These are phyloP conservation scores for Araneus ventricosus DNA, from an alignment of 1,140 invertebrate genomes.

Conservation along the genomic window DNA sequence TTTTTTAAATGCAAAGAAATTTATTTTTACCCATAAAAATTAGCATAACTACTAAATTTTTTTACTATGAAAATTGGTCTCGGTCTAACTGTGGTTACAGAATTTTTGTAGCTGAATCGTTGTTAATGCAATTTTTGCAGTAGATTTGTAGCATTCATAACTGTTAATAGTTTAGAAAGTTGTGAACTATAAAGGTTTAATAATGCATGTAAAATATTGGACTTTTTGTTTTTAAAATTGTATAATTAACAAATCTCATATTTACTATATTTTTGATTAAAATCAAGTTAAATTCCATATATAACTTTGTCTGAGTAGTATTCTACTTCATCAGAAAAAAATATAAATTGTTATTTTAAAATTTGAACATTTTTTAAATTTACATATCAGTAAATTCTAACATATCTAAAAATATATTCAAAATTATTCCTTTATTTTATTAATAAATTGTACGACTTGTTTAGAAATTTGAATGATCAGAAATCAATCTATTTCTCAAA, in stretches of 20 bases:
- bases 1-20: no score
- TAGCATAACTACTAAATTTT: no score
- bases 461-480: background rate
- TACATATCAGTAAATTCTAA: slow-evolving; percentile 1
- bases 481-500: background rate
- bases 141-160: background rate
- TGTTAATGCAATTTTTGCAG: background rate
- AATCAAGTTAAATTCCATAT: background rate
- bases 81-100: no score
- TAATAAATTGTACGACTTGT: background rate
- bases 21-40: no score
- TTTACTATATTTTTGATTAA: background rate
- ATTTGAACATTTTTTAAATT: background rate
- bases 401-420: slow-evolving; percentile 6
- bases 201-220: background rate
- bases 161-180: background rate
- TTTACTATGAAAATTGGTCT: no score
- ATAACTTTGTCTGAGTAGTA: background rate
- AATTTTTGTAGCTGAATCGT: background rate
- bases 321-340: background rate
- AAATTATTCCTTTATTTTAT: background rate
- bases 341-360: background rate
- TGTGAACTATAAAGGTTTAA: background rate
- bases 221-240: no score
- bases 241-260: no score